These are phyloP conservation scores for Euura lappo DNA, from an alignment of 1,140 invertebrate species.

Conservation along the genomic window DNA sequence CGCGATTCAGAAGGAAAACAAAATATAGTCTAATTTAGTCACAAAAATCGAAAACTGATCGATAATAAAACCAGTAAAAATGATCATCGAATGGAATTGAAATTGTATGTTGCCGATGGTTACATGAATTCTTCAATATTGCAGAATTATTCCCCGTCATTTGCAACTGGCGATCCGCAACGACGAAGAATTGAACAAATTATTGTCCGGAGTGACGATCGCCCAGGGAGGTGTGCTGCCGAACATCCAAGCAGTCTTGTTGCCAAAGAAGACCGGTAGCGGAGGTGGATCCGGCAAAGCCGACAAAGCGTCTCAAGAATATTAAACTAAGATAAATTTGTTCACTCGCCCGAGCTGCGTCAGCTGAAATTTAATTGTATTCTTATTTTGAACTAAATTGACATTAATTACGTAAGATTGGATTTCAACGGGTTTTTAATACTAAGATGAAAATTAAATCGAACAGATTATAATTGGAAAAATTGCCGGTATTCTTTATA, in stretches of 20 bases:
- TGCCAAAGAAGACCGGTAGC: constrained; percentile 72
- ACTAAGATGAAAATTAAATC: background rate
- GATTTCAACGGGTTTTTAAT: background rate
- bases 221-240: constrained; percentile 81
- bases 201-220: constrained; percentile 80
- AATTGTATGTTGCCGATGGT: background rate
- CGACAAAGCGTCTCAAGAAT: constrained; percentile 45
- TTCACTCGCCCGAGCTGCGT: background rate
- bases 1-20: no score
- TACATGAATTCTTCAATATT: constrained; percentile 8
- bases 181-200: constrained; percentile 81
- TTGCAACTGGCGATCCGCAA: constrained; percentile 78
- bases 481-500: background rate
- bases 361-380: background rate
- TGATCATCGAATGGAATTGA: no score
- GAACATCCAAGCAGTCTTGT: constrained; percentile 73
- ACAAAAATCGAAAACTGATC: no score
- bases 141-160: constrained; percentile 77
- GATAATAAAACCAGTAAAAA: no score
- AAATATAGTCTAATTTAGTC: no score
- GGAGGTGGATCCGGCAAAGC: constrained; percentile 36
- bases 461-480: no score
- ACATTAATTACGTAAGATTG: background rate
- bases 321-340: constrained; percentile 32
- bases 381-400: background rate